These are phyloP conservation scores for Vidua macroura DNA, from an alignment of 2,113 vertebrate genomes.

Conservation along the genomic window DNA sequence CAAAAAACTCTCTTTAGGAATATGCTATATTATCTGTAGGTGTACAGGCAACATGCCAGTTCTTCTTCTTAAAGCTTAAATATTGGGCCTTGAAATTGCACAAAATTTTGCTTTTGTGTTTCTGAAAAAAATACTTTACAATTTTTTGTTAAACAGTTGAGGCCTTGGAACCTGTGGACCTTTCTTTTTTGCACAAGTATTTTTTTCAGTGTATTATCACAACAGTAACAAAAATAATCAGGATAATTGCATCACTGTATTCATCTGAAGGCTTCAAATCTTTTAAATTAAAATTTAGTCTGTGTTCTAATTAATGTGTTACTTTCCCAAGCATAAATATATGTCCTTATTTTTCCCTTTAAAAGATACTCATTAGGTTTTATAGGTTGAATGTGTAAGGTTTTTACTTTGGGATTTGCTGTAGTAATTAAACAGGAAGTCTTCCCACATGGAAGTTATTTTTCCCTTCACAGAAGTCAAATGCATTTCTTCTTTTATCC, in stretches of 20 bases:
- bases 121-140: not conserved
- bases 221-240: not conserved
- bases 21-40: not conserved
- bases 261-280: not conserved
- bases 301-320: not conserved
- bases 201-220: not conserved
- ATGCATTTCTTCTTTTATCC: conserved; percentile 50
- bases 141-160: not conserved
- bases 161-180: not conserved
- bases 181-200: not conserved
- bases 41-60: not conserved
- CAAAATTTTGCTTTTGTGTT: not conserved
- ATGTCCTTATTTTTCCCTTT: not conserved
- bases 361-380: not conserved
- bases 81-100: not conserved
- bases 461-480: conserved; percentile 27
- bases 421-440: not conserved
- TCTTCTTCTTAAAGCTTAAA: not conserved
- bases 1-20: not conserved
- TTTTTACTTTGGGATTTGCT: not conserved
- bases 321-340: not conserved
- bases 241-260: not conserved
- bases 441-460: not conserved
- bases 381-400: not conserved
- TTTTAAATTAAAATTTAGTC: not conserved